Conservation (phyloP, 2,113 vertebrate genomes). For the Capreolus pygargus region DNA sequence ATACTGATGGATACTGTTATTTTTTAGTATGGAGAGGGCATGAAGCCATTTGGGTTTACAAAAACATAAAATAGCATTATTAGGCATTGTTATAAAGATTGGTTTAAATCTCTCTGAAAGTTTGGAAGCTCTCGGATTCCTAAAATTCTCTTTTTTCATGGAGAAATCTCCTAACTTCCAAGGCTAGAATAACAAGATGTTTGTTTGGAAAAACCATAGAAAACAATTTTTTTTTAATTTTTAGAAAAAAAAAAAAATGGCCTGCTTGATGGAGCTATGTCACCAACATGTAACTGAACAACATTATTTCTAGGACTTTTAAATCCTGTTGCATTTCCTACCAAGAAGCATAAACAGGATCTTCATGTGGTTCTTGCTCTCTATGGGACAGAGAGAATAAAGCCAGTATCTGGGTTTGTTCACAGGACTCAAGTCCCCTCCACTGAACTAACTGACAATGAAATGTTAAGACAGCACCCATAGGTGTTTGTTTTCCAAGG, state of each 20-base stretch:
- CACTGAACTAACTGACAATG: background rate
- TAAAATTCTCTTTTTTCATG: background rate
- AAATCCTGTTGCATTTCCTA: background rate
- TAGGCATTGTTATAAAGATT: conserved; percentile 4
- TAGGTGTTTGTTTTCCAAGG: background rate
- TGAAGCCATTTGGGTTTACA: background rate
- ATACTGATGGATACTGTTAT: background rate
- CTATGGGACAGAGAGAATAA: background rate
- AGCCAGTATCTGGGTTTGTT: background rate
- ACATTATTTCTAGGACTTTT: background rate
- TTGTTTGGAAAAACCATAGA: conserved; percentile 2
- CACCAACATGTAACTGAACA: conserved; percentile 1
- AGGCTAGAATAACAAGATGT: background rate
- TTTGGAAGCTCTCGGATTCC: background rate
- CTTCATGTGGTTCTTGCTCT: background rate
- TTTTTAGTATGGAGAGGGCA: background rate
- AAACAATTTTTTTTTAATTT: background rate
- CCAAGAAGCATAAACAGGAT: background rate
- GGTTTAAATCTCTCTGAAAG: conserved; percentile 42
- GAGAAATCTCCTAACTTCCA: background rate
- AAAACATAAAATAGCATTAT: conserved; percentile 22
- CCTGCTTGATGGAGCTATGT: background rate
- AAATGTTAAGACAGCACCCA: background rate
- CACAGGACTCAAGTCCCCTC: background rate
- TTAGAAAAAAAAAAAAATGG: background rate